These are phyloP conservation scores for Heterocephalus glaber DNA, from an alignment of 2,113 vertebrate genomes.

Conservation along the genomic window DNA sequence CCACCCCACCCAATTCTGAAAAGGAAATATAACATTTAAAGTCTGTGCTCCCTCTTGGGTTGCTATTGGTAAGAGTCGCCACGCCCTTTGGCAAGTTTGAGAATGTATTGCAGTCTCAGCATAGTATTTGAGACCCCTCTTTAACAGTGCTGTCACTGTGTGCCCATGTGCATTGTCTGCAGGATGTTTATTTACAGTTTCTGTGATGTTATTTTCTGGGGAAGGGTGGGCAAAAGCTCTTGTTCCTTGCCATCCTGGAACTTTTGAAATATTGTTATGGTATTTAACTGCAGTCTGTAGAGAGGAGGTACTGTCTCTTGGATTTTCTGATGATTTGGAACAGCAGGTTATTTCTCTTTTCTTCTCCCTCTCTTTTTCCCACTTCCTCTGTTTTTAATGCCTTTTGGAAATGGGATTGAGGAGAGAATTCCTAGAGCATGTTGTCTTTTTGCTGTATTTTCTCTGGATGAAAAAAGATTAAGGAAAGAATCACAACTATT, in stretches of 20 bases:
- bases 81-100: not conserved
- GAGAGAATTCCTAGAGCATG: not conserved
- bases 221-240: not conserved
- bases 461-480: constrained; percentile 39
- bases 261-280: constrained; percentile 27
- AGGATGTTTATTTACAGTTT: not conserved
- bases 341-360: not conserved
- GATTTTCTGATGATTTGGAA: constrained; percentile 38
- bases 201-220: not conserved
- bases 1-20: not conserved
- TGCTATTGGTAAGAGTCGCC: not conserved
- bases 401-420: constrained; percentile 34
- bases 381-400: not conserved
- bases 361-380: no score
- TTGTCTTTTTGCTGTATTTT: constrained; percentile 30
- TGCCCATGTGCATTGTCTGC: not conserved
- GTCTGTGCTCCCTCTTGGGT: not conserved
- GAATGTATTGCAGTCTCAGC: not conserved
- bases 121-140: not conserved
- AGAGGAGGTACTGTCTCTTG: not conserved
- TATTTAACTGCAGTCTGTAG: not conserved
- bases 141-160: accelerated
- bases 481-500: constrained; percentile 29
- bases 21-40: constrained; percentile 1
- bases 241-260: constrained; percentile 5